Conservation (phyloP, 92 coral and sea anemone species). For the Palythoa grandiflora region DNA sequence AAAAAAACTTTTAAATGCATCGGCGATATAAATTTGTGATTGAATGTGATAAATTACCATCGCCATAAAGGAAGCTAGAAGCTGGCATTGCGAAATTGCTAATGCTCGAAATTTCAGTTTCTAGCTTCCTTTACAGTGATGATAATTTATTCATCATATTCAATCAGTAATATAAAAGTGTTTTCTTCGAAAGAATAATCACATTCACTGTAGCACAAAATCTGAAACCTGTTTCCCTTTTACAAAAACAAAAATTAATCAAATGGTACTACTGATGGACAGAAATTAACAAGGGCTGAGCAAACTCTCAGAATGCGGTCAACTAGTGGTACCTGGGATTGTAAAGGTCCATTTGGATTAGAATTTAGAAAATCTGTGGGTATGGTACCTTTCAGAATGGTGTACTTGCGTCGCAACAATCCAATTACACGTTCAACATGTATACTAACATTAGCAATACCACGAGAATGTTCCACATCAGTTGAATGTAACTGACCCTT, state of each 20-base stretch:
- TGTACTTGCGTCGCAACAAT: constrained; percentile 62
- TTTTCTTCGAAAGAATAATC: not conserved
- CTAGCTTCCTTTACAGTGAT: constrained; percentile 7
- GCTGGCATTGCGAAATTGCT: not conserved
- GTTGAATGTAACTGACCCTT: constrained; percentile 60
- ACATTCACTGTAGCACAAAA: constrained; percentile 3
- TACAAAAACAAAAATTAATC: constrained; percentile 28
- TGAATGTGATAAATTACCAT: constrained; percentile 1
- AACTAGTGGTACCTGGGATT: constrained; percentile 47
- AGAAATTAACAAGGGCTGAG: constrained; percentile 67
- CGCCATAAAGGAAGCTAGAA: not conserved
- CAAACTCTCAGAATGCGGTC: constrained; percentile 72
- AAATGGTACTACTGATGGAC: constrained; percentile 69
- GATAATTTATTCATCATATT: constrained; percentile 4
- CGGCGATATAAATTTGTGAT: not conserved
- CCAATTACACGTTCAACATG: constrained; percentile 73
- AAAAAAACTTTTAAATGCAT: not conserved
- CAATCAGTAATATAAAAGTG: constrained; percentile 1
- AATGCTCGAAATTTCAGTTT: not conserved
- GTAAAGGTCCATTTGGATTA: constrained; percentile 14
- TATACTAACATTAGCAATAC: constrained; percentile 63
- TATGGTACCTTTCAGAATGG: constrained; percentile 62
- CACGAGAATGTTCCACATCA: constrained; percentile 63
- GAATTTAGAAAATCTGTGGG: constrained; percentile 63
- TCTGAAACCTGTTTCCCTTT: constrained; percentile 4